phyloP scores from a whole-genome alignment of 2,797 vertebrate genomes.

The Carcharodon carcharias region DNA sequence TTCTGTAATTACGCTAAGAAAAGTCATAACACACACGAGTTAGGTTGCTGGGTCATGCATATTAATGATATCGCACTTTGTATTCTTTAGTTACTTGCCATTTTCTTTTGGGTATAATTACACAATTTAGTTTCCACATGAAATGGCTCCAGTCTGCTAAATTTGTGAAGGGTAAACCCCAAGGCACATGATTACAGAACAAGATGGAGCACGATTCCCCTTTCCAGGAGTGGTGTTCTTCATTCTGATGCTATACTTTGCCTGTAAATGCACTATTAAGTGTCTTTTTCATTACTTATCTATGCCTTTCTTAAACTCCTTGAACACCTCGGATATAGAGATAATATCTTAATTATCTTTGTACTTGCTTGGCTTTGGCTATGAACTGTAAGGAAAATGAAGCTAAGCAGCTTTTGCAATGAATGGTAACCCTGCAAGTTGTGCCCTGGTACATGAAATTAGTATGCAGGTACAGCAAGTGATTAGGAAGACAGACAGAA shows the following conservation, averaged over 20 bases:
- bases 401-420: neutral
- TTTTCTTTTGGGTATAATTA: neutral
- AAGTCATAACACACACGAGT: neutral
- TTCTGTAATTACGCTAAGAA: neutral
- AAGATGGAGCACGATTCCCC: neutral
- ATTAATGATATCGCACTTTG: neutral
- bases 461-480: too few relatives aligned
- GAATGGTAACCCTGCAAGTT: neutral
- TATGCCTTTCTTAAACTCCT: neutral
- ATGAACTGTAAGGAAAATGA: neutral
- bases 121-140: neutral
- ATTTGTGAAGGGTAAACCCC: neutral
- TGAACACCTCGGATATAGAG: neutral
- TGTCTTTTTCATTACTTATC: neutral
- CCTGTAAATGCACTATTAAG: neutral
- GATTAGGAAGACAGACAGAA: too few relatives aligned
- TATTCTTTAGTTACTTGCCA: neutral
- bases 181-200: neutral
- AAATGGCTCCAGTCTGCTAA: neutral
- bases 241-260: neutral
- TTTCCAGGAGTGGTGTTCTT: neutral
- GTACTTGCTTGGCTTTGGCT: neutral
- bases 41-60: neutral
- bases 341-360: neutral
- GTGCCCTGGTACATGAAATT: too few relatives aligned